These are phyloP conservation scores for Brachyopa scutellaris DNA, from an alignment of 2,888 invertebrate genomes.

Conservation along the genomic window DNA sequence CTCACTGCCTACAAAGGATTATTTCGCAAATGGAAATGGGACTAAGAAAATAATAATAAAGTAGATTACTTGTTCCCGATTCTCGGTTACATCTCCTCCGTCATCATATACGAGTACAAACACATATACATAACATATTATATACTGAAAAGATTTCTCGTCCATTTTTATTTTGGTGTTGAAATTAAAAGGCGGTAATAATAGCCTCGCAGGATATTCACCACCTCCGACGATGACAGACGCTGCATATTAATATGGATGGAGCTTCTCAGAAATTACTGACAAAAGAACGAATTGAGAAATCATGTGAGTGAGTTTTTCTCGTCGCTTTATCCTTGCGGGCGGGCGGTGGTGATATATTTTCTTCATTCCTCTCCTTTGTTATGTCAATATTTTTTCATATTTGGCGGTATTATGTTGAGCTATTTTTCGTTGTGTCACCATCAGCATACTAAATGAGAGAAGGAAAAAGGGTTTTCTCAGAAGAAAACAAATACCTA, in stretches of 20 bases:
- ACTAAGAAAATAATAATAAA: conserved; percentile 71
- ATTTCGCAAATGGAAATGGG: conserved; percentile 70
- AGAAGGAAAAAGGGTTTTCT: conserved; percentile 17
- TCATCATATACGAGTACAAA: neutral
- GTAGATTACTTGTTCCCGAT: conserved; percentile 62
- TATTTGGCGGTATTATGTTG: conserved; percentile 64
- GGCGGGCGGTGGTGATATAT: neutral
- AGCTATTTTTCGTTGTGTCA: conserved; percentile 68
- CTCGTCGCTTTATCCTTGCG: conserved; percentile 28
- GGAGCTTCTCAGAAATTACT: conserved; percentile 44
- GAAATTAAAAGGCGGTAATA: conserved; percentile 61
- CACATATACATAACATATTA: too few relatives aligned
- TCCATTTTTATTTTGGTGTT: conserved; percentile 45
- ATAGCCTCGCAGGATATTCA: conserved; percentile 37
- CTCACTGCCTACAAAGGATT: conserved; percentile 65
- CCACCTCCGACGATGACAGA: conserved; percentile 18
- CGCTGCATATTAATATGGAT: conserved; percentile 60
- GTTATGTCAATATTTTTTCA: conserved; percentile 71
- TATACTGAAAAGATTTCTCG: neutral
- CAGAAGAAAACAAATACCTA: conserved; percentile 3
- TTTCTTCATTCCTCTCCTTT: conserved; percentile 47
- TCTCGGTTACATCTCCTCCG: neutral
- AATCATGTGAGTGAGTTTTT: conserved; percentile 51
- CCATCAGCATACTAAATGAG: conserved; percentile 63
- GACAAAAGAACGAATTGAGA: conserved; percentile 59